Percentiles rank a stretch among this genome's conserved stretches.
Conservation (phyloP, 2,888 invertebrate species). For the Caenorhabditis doughertyi region DNA sequence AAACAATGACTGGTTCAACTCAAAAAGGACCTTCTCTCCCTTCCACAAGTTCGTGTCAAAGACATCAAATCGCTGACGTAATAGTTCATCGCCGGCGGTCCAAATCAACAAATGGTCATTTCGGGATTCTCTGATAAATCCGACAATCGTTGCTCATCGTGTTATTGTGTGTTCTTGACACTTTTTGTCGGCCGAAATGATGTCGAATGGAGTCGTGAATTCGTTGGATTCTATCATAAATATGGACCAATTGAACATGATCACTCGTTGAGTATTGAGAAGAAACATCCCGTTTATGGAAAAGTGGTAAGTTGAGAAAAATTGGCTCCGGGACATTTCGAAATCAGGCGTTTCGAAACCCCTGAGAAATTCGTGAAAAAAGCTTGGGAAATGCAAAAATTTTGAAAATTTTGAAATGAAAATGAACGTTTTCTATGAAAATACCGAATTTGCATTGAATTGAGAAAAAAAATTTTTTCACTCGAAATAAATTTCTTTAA, state of each 20-base stretch:
- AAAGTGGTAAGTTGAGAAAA: constrained; percentile 83
- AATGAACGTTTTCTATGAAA: too few relatives aligned
- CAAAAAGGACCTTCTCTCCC: constrained; percentile 35
- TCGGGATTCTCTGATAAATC: constrained; percentile 76
- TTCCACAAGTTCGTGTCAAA: constrained; percentile 67
- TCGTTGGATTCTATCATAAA: constrained; percentile 72
- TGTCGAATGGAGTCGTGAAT: constrained; percentile 64
- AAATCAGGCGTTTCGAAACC: too few relatives aligned
- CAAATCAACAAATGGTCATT: constrained; percentile 75
- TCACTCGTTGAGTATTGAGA: constrained; percentile 83
- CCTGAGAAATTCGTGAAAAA: too few relatives aligned
- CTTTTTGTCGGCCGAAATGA: constrained; percentile 68
- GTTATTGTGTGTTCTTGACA: constrained; percentile 81
- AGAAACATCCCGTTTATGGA: constrained; percentile 85
- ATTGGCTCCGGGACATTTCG: too few relatives aligned
- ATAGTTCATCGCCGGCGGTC: constrained; percentile 61
- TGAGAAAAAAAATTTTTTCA: too few relatives aligned
- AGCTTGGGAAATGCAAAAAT: too few relatives aligned
- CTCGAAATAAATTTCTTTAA: too few relatives aligned
- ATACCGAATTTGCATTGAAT: too few relatives aligned
- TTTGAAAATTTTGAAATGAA: too few relatives aligned
- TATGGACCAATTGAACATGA: constrained; percentile 83
- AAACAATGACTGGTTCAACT: constrained; percentile 31
- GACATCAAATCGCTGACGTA: constrained; percentile 52
- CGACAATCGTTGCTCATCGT: constrained; percentile 79